Evolutionary conservation across 2,888 invertebrate genomes (phyloP).

Genomic region (Apodemia hepburni): DNA sequence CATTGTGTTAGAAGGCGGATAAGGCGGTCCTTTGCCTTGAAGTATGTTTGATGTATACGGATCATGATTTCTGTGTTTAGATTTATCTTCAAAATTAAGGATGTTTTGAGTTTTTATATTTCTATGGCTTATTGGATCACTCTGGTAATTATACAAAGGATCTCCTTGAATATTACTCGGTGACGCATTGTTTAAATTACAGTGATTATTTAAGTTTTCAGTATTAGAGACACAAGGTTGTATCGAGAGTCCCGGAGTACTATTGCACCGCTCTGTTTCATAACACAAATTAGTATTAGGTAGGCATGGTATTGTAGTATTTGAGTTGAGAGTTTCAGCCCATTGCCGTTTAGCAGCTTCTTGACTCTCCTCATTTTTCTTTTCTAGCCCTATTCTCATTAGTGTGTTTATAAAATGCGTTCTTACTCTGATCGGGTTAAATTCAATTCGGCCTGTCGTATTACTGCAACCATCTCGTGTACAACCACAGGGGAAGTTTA

Average conservation of each 20-base stretch:
- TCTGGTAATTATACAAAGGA: constrained; percentile 50
- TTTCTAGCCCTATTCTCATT: constrained; percentile 94
- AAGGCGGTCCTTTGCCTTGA: constrained; percentile 67
- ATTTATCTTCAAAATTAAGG: constrained; percentile 63
- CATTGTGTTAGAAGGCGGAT: constrained; percentile 45
- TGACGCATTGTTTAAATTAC: constrained; percentile 68
- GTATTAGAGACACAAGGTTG: constrained; percentile 82
- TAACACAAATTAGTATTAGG: constrained; percentile 57
- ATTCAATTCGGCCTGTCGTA: constrained; percentile 95
- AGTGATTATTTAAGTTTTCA: constrained; percentile 85
- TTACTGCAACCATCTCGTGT: constrained; percentile 96
- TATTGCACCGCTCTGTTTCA: constrained; percentile 54
- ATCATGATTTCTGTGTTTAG: constrained; percentile 60
- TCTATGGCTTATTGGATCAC: constrained; percentile 70
- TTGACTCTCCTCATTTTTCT: constrained; percentile 85
- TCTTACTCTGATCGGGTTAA: constrained; percentile 96
- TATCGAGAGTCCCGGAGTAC: constrained; percentile 79
- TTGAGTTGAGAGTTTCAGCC: constrained; percentile 59
- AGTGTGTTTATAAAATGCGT: constrained; percentile 98
- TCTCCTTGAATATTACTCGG: constrained; percentile 42
- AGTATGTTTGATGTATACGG: constrained; percentile 67
- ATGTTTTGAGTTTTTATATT: constrained; percentile 50
- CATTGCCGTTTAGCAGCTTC: constrained; percentile 71
- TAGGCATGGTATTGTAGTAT: constrained; percentile 49
- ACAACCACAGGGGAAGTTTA: constrained; percentile 98